Percentiles rank a stretch among this genome's conserved stretches.
These are phyloP conservation scores for Diabrotica balteata DNA, from an alignment of 2,888 invertebrate species.

Conservation along the genomic window DNA sequence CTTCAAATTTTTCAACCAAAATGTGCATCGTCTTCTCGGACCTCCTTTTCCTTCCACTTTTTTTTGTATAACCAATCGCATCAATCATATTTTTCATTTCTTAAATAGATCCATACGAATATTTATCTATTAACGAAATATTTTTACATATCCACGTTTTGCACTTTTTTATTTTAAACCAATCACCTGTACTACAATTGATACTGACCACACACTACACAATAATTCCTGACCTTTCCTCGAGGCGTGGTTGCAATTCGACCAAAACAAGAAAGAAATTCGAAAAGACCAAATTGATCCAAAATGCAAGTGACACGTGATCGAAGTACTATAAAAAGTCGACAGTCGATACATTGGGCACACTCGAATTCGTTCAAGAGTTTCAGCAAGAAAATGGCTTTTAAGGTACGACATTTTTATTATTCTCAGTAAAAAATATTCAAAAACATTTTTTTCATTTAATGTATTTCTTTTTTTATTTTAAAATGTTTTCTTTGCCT, in stretches of 20 bases:
- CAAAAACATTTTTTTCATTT: neutral
- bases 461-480: neutral
- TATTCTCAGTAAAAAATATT: neutral
- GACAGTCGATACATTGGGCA: neutral
- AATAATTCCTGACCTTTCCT: conserved; percentile 16
- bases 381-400: conserved; percentile 9
- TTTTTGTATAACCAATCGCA: too few relatives aligned
- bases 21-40: too few relatives aligned
- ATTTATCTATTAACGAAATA: too few relatives aligned
- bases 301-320: conserved; percentile 12
- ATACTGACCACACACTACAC: conserved; percentile 9
- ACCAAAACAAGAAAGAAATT: conserved; percentile 9
- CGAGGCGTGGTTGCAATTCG: conserved; percentile 17
- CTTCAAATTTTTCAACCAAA: too few relatives aligned
- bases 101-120: too few relatives aligned
- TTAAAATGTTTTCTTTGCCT: neutral
- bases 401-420: conserved; percentile 9
- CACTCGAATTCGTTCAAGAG: conserved; percentile 12
- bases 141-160: too few relatives aligned
- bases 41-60: too few relatives aligned
- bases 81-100: too few relatives aligned
- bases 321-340: conserved; percentile 13
- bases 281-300: conserved; percentile 3
- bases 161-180: too few relatives aligned
- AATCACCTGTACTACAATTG: neutral